Conservation (phyloP, 2,797 vertebrate species). For the Chelon auratus region DNA sequence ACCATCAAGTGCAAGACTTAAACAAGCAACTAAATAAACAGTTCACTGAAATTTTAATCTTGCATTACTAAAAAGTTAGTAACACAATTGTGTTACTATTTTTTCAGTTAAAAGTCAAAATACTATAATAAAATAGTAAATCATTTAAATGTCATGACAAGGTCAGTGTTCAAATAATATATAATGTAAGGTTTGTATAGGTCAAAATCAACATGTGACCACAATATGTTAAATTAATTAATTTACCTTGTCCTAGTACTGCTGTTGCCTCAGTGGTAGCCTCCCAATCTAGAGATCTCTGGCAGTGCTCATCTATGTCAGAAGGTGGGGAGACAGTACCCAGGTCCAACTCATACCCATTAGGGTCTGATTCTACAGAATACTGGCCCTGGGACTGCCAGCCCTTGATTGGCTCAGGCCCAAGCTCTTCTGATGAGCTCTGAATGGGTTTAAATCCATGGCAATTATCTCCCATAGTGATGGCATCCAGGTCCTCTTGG, state of each 20-base stretch:
- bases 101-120: no score
- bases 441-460: constrained; percentile 79
- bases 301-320: constrained; percentile 70
- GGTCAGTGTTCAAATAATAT: no score
- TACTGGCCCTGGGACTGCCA: constrained; percentile 75
- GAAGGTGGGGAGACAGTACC: constrained; percentile 67
- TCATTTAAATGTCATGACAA: no score
- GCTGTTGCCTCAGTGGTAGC: not conserved
- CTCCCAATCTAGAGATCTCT: constrained; percentile 52
- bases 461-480: constrained; percentile 13
- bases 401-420: constrained; percentile 42
- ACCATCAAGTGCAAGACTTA: not conserved
- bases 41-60: not conserved
- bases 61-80: no score
- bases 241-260: constrained; percentile 50
- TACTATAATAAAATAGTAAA: no score
- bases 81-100: no score
- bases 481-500: constrained; percentile 71
- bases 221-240: not conserved
- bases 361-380: constrained; percentile 79
- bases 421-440: constrained; percentile 76
- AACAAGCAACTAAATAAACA: no score
- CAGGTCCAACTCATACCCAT: constrained; percentile 78
- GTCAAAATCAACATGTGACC: no score
- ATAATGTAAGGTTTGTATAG: no score